Percentiles rank a stretch among this genome's conserved stretches.
phyloP scores from a whole-genome alignment of 2,113 vertebrate species.

The Bettongia penicillata region DNA sequence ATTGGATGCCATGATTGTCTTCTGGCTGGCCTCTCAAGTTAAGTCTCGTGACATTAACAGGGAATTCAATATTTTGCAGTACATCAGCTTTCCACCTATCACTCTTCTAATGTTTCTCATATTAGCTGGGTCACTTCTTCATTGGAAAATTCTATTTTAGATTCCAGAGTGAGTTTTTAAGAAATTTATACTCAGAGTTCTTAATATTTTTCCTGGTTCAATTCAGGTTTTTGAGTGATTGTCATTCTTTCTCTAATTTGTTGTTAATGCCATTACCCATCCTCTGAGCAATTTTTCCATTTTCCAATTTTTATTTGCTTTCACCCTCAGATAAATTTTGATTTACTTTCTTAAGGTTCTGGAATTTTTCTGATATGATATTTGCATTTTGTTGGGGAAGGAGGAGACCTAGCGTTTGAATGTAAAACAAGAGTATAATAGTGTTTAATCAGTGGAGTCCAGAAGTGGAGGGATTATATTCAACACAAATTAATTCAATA shows the following conservation, averaged over 20 bases:
- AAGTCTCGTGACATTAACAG: neutral
- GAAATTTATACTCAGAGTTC: neutral
- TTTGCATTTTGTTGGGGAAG: neutral
- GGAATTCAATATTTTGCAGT: neutral
- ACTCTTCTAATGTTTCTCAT: neutral
- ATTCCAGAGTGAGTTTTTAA: neutral
- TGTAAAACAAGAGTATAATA: neutral
- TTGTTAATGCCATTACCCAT: neutral
- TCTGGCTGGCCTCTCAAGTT: neutral
- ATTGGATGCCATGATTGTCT: neutral
- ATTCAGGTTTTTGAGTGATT: slow-evolving; percentile 41
- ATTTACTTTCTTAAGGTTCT: neutral
- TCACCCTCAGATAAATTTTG: neutral
- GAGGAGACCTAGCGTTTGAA: neutral
- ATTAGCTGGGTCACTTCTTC: neutral
- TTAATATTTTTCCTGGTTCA: slow-evolving; percentile 49
- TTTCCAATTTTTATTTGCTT: neutral
- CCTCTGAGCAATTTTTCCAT: neutral
- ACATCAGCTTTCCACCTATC: neutral
- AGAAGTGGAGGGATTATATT: neutral
- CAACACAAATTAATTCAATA: neutral
- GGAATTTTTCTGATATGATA: neutral
- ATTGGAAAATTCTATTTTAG: neutral
- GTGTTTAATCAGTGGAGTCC: neutral
- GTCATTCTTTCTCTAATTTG: neutral